Evolutionary conservation across 2,113 vertebrate genomes (phyloP), one percentile per base, ranked within the genome.

Genomic region (Tinamus guttatus): DNA sequence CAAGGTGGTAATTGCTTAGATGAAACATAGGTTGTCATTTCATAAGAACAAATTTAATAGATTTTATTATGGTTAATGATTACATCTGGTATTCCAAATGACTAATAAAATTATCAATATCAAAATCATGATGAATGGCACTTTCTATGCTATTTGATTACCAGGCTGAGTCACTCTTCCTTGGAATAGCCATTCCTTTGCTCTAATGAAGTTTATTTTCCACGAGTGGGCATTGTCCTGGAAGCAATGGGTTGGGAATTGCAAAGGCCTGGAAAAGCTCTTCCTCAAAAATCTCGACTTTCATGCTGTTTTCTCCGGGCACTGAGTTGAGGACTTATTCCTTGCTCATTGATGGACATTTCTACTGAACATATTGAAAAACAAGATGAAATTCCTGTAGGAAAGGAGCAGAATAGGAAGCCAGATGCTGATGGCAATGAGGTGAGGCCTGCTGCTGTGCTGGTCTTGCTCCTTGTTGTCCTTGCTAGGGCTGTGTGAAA

Each of bases 311-410:
- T 36, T 28, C 22, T 62, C 30, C 52, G 40, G 45, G 9, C 3
- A 7, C 30, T 86, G 77, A 40, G 2, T 14, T 71, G 58, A 16
- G 6, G 49, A 3, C 7, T 74, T 74, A 5, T 8, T 49, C 22
- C 7, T 1, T 70, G 19, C 20, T 83, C 36, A 19, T 25, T 5
- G 22, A 52, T 3, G n/a, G 21, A 11, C 5, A 11, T 71, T 87
- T 65, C 49, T 88, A 56, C 18, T 79, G 13, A 0, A 0, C 20
- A 21, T 16, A 77, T 59, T 47, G 47, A 47, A 10, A 52, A 54
- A 7, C 2, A 3, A 0, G 1, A 5, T 34, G 58, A 64, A 52
- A 43, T 6, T 4, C 12, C 63, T 21, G 5, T 11, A 20, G 36
- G n/a, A 80, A 34, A 49, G 38, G 24, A 49, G 27, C 18, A 51